phyloP scores from a whole-genome alignment of 2,113 vertebrate species.

The Chinchilla lanigera region DNA sequence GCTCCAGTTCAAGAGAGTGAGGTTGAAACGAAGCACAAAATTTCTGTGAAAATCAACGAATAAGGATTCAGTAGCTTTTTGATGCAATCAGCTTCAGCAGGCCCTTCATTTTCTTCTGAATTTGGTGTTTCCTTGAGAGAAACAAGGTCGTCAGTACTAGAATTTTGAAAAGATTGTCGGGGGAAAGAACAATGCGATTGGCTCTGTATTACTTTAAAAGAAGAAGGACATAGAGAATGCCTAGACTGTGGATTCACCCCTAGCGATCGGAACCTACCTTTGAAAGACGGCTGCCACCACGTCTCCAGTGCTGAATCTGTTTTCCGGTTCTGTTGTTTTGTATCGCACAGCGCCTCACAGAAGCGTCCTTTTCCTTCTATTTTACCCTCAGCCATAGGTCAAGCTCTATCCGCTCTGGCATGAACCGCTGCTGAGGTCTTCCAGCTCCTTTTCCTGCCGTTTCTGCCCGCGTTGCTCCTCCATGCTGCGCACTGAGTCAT shows the following conservation, averaged over 20 bases:
- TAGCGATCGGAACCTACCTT: not conserved
- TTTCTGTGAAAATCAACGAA: conserved; percentile 70
- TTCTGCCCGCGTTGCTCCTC: not conserved
- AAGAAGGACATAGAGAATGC: not conserved
- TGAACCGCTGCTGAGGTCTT: not conserved
- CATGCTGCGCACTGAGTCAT: not conserved
- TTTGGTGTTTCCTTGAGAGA: conserved; percentile 24
- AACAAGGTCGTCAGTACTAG: not conserved
- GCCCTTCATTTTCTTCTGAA: conserved; percentile 49
- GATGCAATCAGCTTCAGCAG: conserved; percentile 61
- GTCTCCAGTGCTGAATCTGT: not conserved
- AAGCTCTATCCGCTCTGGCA: not conserved
- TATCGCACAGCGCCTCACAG: not conserved
- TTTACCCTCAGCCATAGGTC: not conserved
- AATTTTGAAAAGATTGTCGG: conserved; percentile 33
- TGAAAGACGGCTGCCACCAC: not conserved
- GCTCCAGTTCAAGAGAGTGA: conserved; percentile 46
- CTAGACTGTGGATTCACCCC: not conserved
- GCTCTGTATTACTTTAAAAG: conserved; percentile 6
- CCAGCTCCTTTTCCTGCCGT: not conserved
- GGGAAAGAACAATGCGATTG: conserved; percentile 5
- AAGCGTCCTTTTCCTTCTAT: not conserved
- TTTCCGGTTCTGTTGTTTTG: not conserved
- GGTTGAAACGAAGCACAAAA: conserved; percentile 8
- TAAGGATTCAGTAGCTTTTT: conserved; percentile 59